These are phyloP conservation scores for Piprites chloris DNA, from an alignment of 2,113 vertebrate species.

Conservation along the genomic window DNA sequence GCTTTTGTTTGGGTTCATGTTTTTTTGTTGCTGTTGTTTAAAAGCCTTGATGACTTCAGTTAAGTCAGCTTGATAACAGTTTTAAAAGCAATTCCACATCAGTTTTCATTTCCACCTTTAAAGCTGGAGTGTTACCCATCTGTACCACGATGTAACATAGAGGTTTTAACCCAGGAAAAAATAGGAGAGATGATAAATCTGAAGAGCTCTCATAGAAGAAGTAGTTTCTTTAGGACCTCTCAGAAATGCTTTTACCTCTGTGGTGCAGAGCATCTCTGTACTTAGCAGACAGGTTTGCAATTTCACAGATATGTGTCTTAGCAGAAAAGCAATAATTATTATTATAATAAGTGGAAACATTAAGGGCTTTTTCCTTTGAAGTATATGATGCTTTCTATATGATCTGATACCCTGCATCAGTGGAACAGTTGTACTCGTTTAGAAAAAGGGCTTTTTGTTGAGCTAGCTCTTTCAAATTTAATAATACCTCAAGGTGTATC, in stretches of 20 bases:
- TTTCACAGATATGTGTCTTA: neutral
- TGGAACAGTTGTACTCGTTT: neutral
- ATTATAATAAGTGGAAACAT: neutral
- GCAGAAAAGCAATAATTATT: neutral
- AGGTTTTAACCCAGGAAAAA: neutral
- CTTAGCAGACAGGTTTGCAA: neutral
- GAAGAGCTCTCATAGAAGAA: neutral
- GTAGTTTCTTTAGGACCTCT: neutral
- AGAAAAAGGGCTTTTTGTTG: neutral
- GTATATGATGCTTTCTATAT: neutral
- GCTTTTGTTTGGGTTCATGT: neutral
- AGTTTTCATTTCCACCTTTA: neutral
- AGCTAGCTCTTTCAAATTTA: neutral
- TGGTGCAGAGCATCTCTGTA: neutral
- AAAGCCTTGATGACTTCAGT: neutral
- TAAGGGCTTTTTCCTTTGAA: neutral
- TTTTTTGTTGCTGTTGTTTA: neutral
- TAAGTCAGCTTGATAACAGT: neutral
- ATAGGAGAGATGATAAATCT: neutral
- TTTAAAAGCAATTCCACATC: neutral
- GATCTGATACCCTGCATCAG: neutral
- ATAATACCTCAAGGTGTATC: neutral
- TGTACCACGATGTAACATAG: neutral
- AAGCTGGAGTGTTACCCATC: neutral
- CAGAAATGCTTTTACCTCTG: neutral